Percentiles rank a stretch among this genome's conserved stretches.
Evolutionary conservation across 2,113 vertebrate species (phyloP).

Genomic region (Antechinus flavipes): DNA sequence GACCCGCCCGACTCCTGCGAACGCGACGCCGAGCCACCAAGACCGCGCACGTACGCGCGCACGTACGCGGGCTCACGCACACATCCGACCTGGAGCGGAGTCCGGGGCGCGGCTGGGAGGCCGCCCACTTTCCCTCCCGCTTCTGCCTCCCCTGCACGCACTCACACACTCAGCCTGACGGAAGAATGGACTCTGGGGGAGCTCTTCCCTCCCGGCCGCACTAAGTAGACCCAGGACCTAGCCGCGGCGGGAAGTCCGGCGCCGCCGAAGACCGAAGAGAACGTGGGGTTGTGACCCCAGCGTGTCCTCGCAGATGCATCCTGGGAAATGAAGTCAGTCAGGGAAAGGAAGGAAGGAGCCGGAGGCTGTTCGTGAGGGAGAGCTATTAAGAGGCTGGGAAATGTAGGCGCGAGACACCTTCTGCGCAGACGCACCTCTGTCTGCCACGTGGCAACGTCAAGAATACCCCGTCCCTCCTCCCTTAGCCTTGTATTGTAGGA

Average conservation of each 20-base stretch:
- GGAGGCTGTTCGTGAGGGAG: background rate
- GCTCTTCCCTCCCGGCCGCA: background rate
- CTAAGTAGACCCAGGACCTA: background rate
- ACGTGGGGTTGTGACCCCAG: background rate
- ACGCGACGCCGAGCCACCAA: background rate
- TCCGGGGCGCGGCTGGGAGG: background rate
- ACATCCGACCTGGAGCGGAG: accelerated
- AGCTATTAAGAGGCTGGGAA: background rate
- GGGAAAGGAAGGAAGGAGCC: background rate
- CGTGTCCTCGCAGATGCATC: background rate
- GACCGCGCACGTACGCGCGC: background rate
- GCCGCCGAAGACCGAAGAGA: background rate
- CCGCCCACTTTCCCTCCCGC: too few species aligned
- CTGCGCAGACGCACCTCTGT: background rate
- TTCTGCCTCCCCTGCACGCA: background rate
- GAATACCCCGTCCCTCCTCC: background rate
- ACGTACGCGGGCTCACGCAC: background rate
- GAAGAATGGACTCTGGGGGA: background rate
- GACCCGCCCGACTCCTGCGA: background rate
- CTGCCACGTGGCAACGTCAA: background rate
- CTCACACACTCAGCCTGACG: background rate
- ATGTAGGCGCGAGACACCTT: background rate
- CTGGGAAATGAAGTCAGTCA: background rate
- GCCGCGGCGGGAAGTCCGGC: background rate
- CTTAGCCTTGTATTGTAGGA: too few species aligned